A percentile compares a stretch with the other conserved stretches of the same genome.
phyloP scores from a whole-genome alignment of 2,888 invertebrate genomes.

The Drosophila imparisetae region DNA sequence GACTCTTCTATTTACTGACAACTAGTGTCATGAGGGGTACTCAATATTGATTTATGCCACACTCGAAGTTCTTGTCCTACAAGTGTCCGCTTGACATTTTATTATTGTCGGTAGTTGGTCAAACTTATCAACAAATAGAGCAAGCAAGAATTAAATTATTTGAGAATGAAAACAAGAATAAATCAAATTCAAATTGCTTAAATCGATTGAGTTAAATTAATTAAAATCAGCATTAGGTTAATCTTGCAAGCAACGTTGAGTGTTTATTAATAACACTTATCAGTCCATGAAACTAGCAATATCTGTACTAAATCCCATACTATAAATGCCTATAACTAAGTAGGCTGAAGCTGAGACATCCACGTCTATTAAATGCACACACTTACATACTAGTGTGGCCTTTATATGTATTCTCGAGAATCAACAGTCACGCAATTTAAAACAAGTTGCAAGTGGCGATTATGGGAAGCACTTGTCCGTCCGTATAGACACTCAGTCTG shows the following conservation, averaged over 20 bases:
- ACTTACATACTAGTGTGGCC: slow-evolving; percentile 13
- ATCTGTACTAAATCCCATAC: slow-evolving; percentile 12
- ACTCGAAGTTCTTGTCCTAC: neutral
- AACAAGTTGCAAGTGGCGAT: slow-evolving; percentile 46
- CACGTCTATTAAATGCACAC: slow-evolving; percentile 18
- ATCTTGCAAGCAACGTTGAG: neutral
- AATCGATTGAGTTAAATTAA: neutral
- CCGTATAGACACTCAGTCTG: neutral
- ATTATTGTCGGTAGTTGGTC: neutral
- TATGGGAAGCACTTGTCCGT: slow-evolving; percentile 63
- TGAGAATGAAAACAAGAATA: neutral
- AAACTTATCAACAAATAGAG: neutral
- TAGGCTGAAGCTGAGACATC: slow-evolving; percentile 12
- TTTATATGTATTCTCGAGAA: slow-evolving; percentile 20
- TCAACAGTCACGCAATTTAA: slow-evolving; percentile 69
- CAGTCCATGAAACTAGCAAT: neutral
- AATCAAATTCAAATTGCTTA: neutral
- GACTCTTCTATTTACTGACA: slow-evolving; percentile 45
- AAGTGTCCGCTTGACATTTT: neutral
- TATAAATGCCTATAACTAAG: slow-evolving; percentile 4
- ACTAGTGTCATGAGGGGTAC: slow-evolving; percentile 21
- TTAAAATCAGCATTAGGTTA: neutral
- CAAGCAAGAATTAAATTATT: neutral
- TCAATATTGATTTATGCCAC: slow-evolving; percentile 47
- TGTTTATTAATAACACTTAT: neutral